Evolutionary conservation across 2,797 vertebrate genomes (phyloP).

Genomic region (Dendrocincla fuliginosa): DNA sequence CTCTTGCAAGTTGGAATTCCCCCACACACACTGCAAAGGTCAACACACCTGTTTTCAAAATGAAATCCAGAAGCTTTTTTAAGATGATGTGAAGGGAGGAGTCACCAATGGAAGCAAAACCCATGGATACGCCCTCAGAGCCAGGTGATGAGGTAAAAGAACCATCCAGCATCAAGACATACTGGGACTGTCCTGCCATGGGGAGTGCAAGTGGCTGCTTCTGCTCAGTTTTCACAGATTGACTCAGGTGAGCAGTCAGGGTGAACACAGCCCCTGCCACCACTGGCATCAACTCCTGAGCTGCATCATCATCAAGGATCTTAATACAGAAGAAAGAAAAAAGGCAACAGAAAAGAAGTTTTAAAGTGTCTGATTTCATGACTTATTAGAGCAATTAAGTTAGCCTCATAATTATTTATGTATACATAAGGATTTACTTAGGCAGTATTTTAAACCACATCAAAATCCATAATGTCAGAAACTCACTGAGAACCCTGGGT

Average conservation of each 20-base stretch:
- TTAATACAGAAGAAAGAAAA: slow-evolving; percentile 46
- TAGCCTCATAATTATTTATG: background rate
- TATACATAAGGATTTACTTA: background rate
- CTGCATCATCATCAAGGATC: slow-evolving; percentile 93
- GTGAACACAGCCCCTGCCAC: slow-evolving; percentile 96
- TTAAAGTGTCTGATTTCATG: background rate
- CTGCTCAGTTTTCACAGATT: slow-evolving; percentile 92
- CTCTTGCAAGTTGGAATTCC: background rate
- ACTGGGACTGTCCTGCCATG: slow-evolving; percentile 74
- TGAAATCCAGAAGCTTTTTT: slow-evolving; percentile 95
- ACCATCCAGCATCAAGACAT: slow-evolving; percentile 68
- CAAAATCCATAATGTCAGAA: background rate
- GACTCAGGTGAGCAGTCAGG: slow-evolving; percentile 93
- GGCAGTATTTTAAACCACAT: background rate
- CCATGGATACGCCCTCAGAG: slow-evolving; percentile 69
- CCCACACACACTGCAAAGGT: background rate
- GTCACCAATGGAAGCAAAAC: slow-evolving; percentile 93
- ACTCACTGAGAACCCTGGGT: background rate
- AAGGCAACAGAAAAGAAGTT: background rate
- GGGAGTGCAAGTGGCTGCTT: slow-evolving; percentile 83
- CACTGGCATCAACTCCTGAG: slow-evolving; percentile 94
- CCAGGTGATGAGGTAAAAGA: slow-evolving; percentile 61
- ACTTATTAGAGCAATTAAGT: background rate
- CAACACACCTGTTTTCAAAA: slow-evolving; percentile 90
- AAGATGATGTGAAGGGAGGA: slow-evolving; percentile 95